These are phyloP conservation scores for Hetaerina titia DNA, from an alignment of 2,888 invertebrate genomes.

Conservation along the genomic window DNA sequence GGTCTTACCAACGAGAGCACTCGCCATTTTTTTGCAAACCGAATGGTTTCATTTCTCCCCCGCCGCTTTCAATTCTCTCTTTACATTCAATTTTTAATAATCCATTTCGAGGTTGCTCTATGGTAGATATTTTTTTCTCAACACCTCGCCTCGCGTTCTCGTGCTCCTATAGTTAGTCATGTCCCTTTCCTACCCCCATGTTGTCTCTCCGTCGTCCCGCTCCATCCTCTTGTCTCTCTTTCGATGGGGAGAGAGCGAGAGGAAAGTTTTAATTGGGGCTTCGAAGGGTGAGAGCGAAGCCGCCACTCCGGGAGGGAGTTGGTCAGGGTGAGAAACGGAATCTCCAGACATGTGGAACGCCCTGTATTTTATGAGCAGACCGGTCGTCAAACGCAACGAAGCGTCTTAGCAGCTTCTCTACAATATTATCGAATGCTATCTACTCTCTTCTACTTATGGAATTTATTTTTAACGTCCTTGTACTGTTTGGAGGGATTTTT, in stretches of 20 bases:
- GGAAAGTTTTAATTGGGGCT: conserved; percentile 58
- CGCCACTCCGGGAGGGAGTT: background rate
- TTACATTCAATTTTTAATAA: background rate
- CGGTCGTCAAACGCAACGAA: background rate
- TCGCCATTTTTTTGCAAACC: background rate
- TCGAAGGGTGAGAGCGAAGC: background rate
- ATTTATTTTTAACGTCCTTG: too few species aligned
- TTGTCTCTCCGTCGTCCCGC: background rate
- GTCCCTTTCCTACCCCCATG: background rate
- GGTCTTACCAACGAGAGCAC: background rate
- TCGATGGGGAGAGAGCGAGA: background rate
- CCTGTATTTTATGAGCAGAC: conserved; percentile 27
- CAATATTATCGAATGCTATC: background rate
- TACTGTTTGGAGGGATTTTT: too few species aligned
- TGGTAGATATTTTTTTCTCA: background rate
- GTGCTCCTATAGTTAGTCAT: background rate
- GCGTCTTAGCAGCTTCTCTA: background rate
- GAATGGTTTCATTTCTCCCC: background rate
- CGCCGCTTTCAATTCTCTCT: background rate
- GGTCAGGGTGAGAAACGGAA: background rate
- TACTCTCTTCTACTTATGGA: background rate
- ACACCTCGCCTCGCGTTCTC: background rate
- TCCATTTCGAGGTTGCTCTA: background rate
- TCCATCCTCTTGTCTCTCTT: background rate
- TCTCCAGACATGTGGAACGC: conserved; percentile 5